These are phyloP conservation scores for Clarias fuscus DNA, from an alignment of 2,797 vertebrate genomes.

Conservation along the genomic window DNA sequence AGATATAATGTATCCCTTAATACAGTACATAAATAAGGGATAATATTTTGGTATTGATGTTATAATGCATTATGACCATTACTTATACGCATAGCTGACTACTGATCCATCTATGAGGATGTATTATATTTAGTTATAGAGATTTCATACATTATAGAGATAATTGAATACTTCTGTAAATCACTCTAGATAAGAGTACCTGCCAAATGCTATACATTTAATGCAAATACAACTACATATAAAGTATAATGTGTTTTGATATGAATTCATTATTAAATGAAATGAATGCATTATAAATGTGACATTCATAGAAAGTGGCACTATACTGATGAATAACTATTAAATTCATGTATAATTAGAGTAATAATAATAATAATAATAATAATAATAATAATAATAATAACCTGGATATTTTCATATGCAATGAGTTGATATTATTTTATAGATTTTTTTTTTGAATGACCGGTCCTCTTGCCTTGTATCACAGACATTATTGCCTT, in stretches of 20 bases:
- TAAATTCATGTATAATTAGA: not conserved
- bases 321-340: not conserved
- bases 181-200: not conserved
- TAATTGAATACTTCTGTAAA: not conserved
- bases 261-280: not conserved
- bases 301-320: not conserved
- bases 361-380: not conserved
- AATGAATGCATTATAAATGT: not conserved
- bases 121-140: not conserved
- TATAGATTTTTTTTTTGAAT: not conserved
- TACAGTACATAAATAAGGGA: not conserved
- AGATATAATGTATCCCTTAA: not conserved
- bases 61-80: not conserved
- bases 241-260: not conserved
- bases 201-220: not conserved
- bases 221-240: not conserved
- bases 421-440: not conserved
- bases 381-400: not conserved
- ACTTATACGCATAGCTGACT: not conserved
- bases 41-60: not conserved
- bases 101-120: not conserved
- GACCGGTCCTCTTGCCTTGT: not conserved
- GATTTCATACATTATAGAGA: not conserved
- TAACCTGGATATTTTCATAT: not conserved
- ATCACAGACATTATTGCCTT: constrained; percentile 83